Evolutionary conservation across 2,113 vertebrate genomes (phyloP).

Genomic region (Ochotona curzoniae): DNA sequence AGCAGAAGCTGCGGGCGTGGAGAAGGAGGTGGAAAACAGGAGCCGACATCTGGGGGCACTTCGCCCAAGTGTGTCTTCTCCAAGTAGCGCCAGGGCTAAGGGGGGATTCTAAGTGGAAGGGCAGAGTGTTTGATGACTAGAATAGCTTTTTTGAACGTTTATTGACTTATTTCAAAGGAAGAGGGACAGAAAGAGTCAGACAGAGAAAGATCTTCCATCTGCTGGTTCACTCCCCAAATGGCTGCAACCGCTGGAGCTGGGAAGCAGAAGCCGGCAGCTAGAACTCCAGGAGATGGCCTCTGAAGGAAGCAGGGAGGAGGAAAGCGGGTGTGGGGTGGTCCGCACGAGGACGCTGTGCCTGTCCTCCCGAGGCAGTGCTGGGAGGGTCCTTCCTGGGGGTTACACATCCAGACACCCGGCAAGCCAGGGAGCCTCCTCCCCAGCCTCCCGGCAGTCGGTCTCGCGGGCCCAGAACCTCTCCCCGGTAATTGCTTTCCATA

Average conservation of each 20-base stretch:
- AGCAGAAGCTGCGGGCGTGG: not conserved
- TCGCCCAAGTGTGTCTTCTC: not conserved
- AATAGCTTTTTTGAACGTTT: no score
- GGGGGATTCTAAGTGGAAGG: not conserved
- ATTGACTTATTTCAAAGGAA: no score
- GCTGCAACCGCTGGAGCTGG: no score
- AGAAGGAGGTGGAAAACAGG: not conserved
- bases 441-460: constrained; percentile 65
- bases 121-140: not conserved
- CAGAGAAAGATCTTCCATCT: no score
- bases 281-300: not conserved
- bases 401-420: constrained; percentile 22
- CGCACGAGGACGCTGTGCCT: not conserved
- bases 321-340: not conserved
- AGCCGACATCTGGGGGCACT: not conserved
- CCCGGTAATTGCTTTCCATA: constrained; percentile 83
- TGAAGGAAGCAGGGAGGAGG: not conserved
- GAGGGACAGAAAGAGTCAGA: no score
- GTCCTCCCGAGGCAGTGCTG: not conserved
- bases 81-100: not conserved
- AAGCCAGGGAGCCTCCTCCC: constrained; percentile 64
- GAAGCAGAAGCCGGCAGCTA: no score
- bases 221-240: no score
- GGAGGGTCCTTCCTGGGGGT: constrained; percentile 39
- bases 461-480: constrained; percentile 78